Base-by-base conservation (phyloP, 2,888 invertebrate species). In the Aleiodes alternator region DNA sequence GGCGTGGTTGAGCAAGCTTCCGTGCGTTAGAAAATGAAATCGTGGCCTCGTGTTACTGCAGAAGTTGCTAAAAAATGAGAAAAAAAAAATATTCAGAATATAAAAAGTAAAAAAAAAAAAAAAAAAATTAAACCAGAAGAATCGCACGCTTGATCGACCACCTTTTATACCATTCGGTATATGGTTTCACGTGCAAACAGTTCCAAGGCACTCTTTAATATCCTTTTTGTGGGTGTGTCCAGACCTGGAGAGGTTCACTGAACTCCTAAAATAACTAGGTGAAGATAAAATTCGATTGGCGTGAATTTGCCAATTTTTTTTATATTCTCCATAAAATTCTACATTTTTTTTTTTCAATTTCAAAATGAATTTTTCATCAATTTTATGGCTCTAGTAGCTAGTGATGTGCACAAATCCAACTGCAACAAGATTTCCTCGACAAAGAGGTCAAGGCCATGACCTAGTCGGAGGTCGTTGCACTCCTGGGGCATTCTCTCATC, bases 401-500 rank as follows among this genome's bases (percentile, higher is more conserved):
- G n/a, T 34, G 48, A 64, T 48, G 34, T 34, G 64, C 38, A 64
- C 43, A 64, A 64, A 64, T 64, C 38, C 64, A 64, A 38, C 43
- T 43, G 66, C 80, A 80, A 82, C 61, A 84, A 81, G 83, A 83
- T 86, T 85, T 84, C 82, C 83, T 83, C 83, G 69, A 81, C 81
- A 86, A 87, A 82, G 84, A 86, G 86, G 87, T 87, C 87, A 87
- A 87, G 87, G 87, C 87, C 86, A 83, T 81, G 86, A 87, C 87
- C 87, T 81, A 87, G 85, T 87, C 83, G 79, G 86, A 85, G 87
- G 86, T 87, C 86, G 79, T 85, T 84, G 83, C 80, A 81, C 79
- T 79, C 61, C 23, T 23, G 61, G 16, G 73, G 73, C 75, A 78
- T 76, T 78, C 72, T 80, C 76, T 64, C 23, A 43, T 48, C 64